Evolutionary conservation across 2,113 vertebrate genomes (phyloP).

Genomic region (Pongo pygmaeus): DNA sequence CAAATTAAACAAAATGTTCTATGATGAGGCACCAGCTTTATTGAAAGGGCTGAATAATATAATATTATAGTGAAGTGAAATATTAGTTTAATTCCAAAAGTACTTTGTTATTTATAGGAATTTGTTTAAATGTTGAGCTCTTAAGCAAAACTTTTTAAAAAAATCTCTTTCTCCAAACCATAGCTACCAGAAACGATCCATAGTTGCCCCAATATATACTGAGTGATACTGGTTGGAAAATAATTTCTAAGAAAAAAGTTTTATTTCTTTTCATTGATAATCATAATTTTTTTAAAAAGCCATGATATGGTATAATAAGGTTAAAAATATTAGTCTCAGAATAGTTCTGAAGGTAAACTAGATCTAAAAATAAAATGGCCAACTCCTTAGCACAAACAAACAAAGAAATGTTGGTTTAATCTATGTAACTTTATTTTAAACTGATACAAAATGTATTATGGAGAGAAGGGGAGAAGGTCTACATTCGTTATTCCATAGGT

Average conservation of each 20-base stretch:
- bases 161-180: not conserved
- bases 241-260: conserved; percentile 21
- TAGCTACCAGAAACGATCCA: not conserved
- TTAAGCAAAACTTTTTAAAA: not conserved
- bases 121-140: conserved; percentile 1
- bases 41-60: conserved; percentile 2
- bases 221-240: not conserved
- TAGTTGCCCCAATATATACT: not conserved
- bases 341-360: conserved; percentile 11
- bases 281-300: not conserved
- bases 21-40: not conserved
- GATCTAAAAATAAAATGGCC: not conserved
- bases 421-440: not conserved
- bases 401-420: not conserved
- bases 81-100: not conserved
- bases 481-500: not conserved
- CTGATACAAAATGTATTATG: not conserved
- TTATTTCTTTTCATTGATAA: not conserved
- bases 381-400: not conserved
- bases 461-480: not conserved
- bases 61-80: not conserved
- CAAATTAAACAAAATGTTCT: not conserved
- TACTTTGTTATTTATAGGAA: not conserved
- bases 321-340: conserved; percentile 13
- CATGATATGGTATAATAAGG: not conserved